A percentile compares a stretch with the other conserved stretches of the same genome.
Conservation (phyloP, 2,888 invertebrate species). For the Cantharis rustica region DNA sequence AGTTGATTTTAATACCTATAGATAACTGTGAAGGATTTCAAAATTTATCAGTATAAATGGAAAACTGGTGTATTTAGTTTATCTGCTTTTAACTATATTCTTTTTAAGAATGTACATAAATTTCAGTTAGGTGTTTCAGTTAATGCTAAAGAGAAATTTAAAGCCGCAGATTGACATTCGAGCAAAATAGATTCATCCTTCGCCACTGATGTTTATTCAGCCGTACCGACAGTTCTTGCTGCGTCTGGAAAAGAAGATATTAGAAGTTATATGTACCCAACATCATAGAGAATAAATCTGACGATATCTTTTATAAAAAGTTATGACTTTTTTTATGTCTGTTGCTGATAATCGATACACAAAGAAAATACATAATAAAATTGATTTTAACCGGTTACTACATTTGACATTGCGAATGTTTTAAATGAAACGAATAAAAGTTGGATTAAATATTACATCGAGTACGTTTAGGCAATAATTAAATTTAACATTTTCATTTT, state of each 20-base stretch:
- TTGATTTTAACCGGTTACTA: background rate
- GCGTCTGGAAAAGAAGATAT: slow-evolving; percentile 3
- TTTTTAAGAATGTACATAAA: background rate
- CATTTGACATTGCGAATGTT: background rate
- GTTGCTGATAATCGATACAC: background rate
- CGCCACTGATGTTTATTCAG: slow-evolving; percentile 44
- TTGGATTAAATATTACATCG: background rate
- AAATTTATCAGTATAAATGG: background rate
- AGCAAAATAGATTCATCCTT: slow-evolving; percentile 45
- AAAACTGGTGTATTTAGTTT: background rate
- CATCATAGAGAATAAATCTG: background rate
- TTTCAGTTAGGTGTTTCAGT: slow-evolving; percentile 21
- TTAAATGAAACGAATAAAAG: background rate
- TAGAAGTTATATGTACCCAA: background rate
- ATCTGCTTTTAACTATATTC: background rate
- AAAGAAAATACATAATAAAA: background rate
- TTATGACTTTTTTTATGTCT: background rate
- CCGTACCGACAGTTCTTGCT: slow-evolving; percentile 33
- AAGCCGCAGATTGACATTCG: slow-evolving; percentile 39
- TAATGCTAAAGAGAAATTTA: slow-evolving; percentile 29
- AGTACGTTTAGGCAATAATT: background rate
- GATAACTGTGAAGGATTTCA: too few relatives aligned
- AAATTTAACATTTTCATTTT: background rate
- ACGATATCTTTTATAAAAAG: background rate
- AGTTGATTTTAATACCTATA: too few relatives aligned